phyloP scores from a whole-genome alignment of 92 coral and sea anemone species.

The Phenganax marumi region DNA sequence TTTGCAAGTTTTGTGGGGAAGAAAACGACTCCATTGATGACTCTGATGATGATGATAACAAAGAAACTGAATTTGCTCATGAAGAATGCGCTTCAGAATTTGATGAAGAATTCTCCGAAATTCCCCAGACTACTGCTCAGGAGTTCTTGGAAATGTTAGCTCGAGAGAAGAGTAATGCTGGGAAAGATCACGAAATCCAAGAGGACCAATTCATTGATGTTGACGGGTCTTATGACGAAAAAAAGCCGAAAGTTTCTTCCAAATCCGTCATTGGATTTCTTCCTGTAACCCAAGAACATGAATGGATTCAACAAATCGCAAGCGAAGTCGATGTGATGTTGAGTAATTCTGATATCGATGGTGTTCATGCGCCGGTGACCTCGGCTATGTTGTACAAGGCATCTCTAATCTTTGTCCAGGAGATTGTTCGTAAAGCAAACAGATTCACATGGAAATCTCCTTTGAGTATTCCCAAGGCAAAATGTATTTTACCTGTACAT shows the following conservation, averaged over 20 bases:
- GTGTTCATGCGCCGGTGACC: conserved; percentile 63
- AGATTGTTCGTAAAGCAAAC: conserved; percentile 71
- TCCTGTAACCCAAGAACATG: conserved; percentile 66
- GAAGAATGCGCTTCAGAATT: conserved; percentile 31
- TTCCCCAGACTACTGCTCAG: conserved; percentile 52
- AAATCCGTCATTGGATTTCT: conserved; percentile 41
- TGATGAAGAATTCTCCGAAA: conserved; percentile 26
- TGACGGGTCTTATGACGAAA: conserved; percentile 34
- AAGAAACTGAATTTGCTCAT: conserved; percentile 11
- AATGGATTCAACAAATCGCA: conserved; percentile 76
- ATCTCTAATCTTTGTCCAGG: conserved; percentile 63
- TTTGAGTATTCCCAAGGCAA: conserved; percentile 56
- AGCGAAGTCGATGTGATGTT: conserved; percentile 69
- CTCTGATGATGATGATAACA: background rate
- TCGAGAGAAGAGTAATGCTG: conserved; percentile 32
- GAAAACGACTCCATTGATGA: background rate
- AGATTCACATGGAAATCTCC: conserved; percentile 65
- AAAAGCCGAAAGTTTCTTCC: conserved; percentile 17
- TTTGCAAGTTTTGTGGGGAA: conserved; percentile 84
- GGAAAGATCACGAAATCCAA: conserved; percentile 16
- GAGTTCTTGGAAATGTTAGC: conserved; percentile 54
- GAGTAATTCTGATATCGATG: conserved; percentile 59
- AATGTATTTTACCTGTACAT: conserved; percentile 68
- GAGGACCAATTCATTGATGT: conserved; percentile 74
- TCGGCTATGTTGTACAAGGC: conserved; percentile 66